Conservation (phyloP, 2,113 vertebrate species). For the Dunckerocampus dactyliophorus region DNA sequence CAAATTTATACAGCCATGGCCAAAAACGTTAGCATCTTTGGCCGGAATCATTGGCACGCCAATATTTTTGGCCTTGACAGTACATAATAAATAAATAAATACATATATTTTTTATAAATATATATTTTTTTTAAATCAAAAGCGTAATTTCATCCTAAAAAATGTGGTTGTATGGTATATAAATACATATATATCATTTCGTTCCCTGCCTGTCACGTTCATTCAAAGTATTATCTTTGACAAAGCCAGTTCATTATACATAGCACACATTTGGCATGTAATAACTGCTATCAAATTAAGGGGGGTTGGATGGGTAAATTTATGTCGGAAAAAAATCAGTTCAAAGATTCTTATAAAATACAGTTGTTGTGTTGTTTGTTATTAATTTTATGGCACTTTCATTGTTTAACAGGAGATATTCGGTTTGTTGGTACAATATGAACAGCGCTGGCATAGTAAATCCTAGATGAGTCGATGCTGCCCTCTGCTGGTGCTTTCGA, state of each 20-base stretch:
- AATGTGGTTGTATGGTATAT: too few relatives aligned
- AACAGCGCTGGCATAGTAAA: background rate
- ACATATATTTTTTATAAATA: too few relatives aligned
- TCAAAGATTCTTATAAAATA: background rate
- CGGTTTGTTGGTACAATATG: background rate
- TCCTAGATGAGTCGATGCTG: slow-evolving; percentile 40
- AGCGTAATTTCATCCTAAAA: too few relatives aligned
- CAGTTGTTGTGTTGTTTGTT: background rate
- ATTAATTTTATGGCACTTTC: background rate
- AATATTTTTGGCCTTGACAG: too few relatives aligned
- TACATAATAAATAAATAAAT: too few relatives aligned
- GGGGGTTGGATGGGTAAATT: background rate
- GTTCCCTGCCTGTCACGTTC: background rate
- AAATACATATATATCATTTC: background rate
- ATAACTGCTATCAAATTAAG: background rate
- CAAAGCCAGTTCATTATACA: slow-evolving; percentile 10
- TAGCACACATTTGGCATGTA: slow-evolving; percentile 8
- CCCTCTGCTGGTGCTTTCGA: slow-evolving; percentile 45
- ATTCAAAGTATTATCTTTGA: too few relatives aligned
- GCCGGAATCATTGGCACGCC: too few relatives aligned
- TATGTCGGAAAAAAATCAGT: background rate
- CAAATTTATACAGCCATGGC: too few relatives aligned
- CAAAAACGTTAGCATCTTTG: too few relatives aligned
- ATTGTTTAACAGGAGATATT: too few relatives aligned
- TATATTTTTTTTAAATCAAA: too few relatives aligned